A percentile compares a stretch with the other conserved stretches of the same genome.
Conservation (phyloP, 2,888 invertebrate species). For the Anorthoa munda region DNA sequence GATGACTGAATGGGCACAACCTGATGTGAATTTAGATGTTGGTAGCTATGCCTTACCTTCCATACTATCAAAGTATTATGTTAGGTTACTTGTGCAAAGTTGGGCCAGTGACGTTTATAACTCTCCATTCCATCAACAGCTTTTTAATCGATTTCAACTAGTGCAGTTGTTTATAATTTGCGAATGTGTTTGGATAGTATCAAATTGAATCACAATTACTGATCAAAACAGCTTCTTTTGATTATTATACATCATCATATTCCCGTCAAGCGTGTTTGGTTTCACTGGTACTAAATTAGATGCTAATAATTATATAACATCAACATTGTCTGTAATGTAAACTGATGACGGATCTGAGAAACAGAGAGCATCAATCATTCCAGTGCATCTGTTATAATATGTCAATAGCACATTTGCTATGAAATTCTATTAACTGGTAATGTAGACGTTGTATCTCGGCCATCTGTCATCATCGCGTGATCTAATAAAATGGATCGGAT, state of each 20-base stretch:
- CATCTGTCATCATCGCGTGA: conserved; percentile 39
- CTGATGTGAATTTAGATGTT: neutral
- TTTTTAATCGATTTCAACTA: neutral
- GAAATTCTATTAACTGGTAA: conserved; percentile 54
- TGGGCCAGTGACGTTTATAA: neutral
- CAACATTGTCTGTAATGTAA: conserved; percentile 27
- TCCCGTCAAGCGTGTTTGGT: neutral
- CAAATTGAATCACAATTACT: neutral
- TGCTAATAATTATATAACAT: conserved; percentile 15
- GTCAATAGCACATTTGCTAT: conserved; percentile 44
- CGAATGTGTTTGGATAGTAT: neutral
- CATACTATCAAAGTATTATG: neutral
- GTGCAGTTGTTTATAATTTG: neutral
- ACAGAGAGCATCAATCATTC: conserved; percentile 48
- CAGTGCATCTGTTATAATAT: conserved; percentile 47
- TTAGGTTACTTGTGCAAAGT: neutral
- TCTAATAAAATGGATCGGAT: conserved; percentile 13
- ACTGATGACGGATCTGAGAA: conserved; percentile 31
- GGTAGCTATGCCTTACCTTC: neutral
- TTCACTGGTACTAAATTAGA: neutral
- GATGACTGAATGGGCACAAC: neutral
- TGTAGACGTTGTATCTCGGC: conserved; percentile 20
- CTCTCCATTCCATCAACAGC: neutral
- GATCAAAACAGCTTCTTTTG: conserved; percentile 6
- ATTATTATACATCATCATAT: conserved; percentile 6